A percentile compares a stretch with the other conserved stretches of the same genome.
These are phyloP conservation scores for Halcyon badia DNA, from an alignment of 2,797 vertebrate species.

Conservation along the genomic window DNA sequence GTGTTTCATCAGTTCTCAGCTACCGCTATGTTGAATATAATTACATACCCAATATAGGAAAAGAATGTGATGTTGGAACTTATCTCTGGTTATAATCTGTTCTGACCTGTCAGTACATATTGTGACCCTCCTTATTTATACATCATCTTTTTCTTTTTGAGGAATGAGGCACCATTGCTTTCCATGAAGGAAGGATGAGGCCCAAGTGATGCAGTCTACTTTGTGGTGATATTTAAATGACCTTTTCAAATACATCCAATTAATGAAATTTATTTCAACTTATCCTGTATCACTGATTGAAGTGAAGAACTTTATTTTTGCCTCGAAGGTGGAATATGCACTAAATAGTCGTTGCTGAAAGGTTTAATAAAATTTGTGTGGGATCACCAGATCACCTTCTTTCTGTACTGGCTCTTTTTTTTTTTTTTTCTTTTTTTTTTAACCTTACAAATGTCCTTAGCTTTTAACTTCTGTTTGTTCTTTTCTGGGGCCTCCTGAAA, in stretches of 20 bases:
- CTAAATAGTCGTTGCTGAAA: constrained; percentile 29
- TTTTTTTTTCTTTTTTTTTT: not conserved
- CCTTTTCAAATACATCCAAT: constrained; percentile 57
- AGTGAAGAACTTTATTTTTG: constrained; percentile 45
- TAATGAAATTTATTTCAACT: constrained; percentile 50
- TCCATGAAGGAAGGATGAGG: not conserved
- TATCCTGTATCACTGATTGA: constrained; percentile 6
- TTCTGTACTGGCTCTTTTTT: not conserved
- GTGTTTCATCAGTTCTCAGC: not conserved
- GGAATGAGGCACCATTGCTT: not conserved
- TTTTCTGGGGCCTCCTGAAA: not conserved
- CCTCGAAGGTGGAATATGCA: constrained; percentile 30
- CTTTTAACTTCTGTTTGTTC: not conserved
- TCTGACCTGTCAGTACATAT: not conserved
- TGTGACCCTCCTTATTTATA: not conserved
- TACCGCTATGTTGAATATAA: not conserved
- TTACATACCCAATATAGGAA: not conserved
- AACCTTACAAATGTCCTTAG: not conserved
- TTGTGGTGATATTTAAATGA: constrained; percentile 39
- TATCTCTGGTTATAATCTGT: not conserved
- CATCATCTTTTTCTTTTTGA: not conserved
- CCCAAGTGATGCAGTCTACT: not conserved
- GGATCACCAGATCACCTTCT: not conserved
- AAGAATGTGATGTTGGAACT: not conserved
- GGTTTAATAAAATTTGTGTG: constrained; percentile 18